These are phyloP conservation scores for Salvelinus alpinus DNA, from an alignment of 2,113 vertebrate species.

Conservation along the genomic window DNA sequence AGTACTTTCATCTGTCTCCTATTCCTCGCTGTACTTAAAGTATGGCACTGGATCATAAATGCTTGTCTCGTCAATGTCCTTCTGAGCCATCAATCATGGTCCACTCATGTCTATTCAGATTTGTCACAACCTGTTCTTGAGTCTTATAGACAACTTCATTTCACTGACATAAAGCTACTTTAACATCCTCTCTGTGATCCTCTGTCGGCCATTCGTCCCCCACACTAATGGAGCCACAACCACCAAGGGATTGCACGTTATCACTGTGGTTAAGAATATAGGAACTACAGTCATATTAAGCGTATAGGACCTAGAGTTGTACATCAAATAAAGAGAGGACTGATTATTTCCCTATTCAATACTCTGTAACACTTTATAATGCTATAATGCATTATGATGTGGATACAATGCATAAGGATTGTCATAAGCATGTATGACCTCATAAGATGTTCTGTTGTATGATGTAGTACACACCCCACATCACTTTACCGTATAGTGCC, in stretches of 20 bases:
- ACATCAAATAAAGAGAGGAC: neutral
- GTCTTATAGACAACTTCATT: neutral
- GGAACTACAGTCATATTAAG: neutral
- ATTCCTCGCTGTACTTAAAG: neutral
- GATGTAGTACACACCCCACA: too few species aligned
- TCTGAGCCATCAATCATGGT: neutral
- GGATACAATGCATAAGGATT: too few species aligned
- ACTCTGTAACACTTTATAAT: too few species aligned
- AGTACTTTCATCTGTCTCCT: slow-evolving; percentile 5
- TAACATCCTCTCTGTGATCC: neutral
- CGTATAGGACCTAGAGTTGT: too few species aligned
- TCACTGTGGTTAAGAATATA: neutral
- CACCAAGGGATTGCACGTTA: neutral
- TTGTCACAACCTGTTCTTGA: slow-evolving; percentile 1
- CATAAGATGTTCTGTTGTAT: too few species aligned
- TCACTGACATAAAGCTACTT: neutral
- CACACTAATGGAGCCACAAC: neutral
- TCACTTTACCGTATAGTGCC: neutral
- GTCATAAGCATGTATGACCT: too few species aligned
- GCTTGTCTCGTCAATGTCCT: slow-evolving; percentile 1
- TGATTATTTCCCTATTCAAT: neutral
- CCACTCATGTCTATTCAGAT: neutral
- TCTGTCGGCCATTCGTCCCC: neutral
- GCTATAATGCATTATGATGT: too few species aligned
- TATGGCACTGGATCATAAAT: slow-evolving; percentile 6